Evolutionary conservation across 2,113 vertebrate species (phyloP), one percentile per base, ranked within the genome.

Genomic region (Saimiri boliviensis): DNA sequence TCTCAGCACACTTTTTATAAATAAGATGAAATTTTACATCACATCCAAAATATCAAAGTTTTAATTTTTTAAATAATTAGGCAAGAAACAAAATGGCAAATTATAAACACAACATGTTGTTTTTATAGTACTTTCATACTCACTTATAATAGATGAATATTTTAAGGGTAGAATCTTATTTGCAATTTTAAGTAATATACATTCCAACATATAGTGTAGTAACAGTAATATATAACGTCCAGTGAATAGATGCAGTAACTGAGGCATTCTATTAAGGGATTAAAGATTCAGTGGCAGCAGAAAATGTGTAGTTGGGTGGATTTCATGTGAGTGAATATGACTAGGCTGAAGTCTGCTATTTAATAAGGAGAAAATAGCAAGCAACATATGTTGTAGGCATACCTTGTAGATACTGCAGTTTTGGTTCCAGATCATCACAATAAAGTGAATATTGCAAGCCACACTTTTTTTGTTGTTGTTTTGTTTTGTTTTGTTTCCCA

Each of bases 71-170:
- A 60, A 92, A 89, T 87, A 94, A 92, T 81, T 80, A 86, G n/a
- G 30, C 56, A 92, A 87, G 92, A 73, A 96, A 86, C 32, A 77
- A 96, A 96, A 87, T 79, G 88, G 70, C 45, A 92, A 94, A 94
- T 94, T 82, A 96, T 45, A 87, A 95, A 83, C 40, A 93, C 60
- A 91, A 21, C 63, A 87, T 89, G 82, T 23, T 93, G 77, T 92
- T 87, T 95, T 91, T 82, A 74, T 32, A 84, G 54, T 47, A 63
- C 27, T 76, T 71, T 74, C 49, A 45, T 84, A 63, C 49, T 96
- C 85, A 70, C 80, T 87, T 81, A 37, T 90, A 58, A 86, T 35
- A 12, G 52, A 60, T 82, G 66, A 87, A 73, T 66, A 87, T 73
- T 89, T 89, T 81, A n/a, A 84, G 85, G 42, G 30, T 81, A 6